Evolutionary conservation across 2,797 vertebrate genomes (phyloP).

Genomic region (Hypotaenidia philippensis): DNA sequence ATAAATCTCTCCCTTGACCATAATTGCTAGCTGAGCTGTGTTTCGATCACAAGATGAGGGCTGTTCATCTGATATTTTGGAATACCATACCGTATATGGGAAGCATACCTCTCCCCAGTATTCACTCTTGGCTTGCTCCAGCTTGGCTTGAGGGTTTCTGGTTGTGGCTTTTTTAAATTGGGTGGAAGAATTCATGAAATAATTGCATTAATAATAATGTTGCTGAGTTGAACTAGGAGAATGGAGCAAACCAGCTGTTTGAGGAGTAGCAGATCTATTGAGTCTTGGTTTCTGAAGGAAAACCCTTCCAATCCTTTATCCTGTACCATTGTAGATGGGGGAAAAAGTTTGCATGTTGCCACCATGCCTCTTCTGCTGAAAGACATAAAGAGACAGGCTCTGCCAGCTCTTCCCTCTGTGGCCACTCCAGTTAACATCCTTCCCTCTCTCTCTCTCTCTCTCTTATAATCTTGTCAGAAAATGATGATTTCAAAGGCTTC

Average conservation of each 20-base stretch:
- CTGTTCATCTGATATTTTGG: constrained; percentile 38
- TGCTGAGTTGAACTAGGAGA: background rate
- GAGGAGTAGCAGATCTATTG: background rate
- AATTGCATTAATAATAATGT: constrained; percentile 3
- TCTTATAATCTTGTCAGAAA: background rate
- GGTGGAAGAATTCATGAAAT: constrained; percentile 36
- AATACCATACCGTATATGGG: constrained; percentile 37
- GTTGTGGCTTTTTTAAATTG: constrained; percentile 6
- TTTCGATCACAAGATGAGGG: constrained; percentile 19
- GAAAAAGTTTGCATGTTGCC: background rate
- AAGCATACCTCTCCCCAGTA: background rate
- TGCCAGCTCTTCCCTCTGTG: fast-evolving
- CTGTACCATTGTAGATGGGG: background rate
- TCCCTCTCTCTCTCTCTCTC: background rate
- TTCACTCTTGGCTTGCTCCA: constrained; percentile 53
- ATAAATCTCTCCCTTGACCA: background rate
- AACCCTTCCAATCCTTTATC: background rate
- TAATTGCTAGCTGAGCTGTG: constrained; percentile 5
- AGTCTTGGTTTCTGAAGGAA: background rate
- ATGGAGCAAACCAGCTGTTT: background rate
- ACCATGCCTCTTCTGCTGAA: background rate
- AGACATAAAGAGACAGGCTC: background rate
- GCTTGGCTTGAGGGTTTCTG: constrained; percentile 13
- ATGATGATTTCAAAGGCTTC: constrained; percentile 7
- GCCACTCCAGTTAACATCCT: background rate